These are phyloP conservation scores for Drosophila pseudoananassae DNA, from an alignment of 1,140 invertebrate species.

Conservation along the genomic window DNA sequence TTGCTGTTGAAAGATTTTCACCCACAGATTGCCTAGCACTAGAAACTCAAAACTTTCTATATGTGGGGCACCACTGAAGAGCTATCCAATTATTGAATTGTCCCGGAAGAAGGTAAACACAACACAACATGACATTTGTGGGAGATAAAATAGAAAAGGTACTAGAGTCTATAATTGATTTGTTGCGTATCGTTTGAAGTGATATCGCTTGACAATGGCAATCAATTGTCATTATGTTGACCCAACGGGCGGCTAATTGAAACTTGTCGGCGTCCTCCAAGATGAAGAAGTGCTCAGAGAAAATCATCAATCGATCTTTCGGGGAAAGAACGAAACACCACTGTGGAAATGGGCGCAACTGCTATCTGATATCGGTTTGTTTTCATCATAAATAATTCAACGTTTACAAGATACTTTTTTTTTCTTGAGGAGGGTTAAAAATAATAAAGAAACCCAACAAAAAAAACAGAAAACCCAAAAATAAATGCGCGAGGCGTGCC, in stretches of 20 bases:
- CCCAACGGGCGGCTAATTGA: conserved; percentile 64
- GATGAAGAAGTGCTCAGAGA: conserved; percentile 10
- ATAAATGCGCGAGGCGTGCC: conserved; percentile 31
- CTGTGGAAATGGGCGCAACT: conserved; percentile 10
- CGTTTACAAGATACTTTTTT: conserved; percentile 62
- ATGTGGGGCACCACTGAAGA: conserved; percentile 13
- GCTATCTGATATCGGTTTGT: conserved; percentile 2
- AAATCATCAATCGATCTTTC: conserved; percentile 48
- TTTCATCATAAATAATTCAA: conserved; percentile 77
- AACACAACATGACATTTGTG: conserved; percentile 44
- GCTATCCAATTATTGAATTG: conserved; percentile 61
- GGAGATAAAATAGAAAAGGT: conserved; percentile 25
- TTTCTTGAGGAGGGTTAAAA: conserved; percentile 29
- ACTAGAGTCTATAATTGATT: conserved; percentile 66
- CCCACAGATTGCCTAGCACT: conserved; percentile 65
- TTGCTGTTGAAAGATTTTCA: conserved; percentile 59
- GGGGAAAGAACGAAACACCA: conserved; percentile 2
- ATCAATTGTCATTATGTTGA: conserved; percentile 75
- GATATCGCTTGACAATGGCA: conserved; percentile 69
- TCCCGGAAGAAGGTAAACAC: conserved; percentile 33
- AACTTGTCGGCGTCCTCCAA: conserved; percentile 54
- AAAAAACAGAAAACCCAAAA: conserved; percentile 23
- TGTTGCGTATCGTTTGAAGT: conserved; percentile 35
- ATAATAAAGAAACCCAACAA: conserved; percentile 12
- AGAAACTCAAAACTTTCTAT: conserved; percentile 57